Evolutionary conservation across 2,113 vertebrate genomes (phyloP).

Genomic region (Hemicordylus capensis): DNA sequence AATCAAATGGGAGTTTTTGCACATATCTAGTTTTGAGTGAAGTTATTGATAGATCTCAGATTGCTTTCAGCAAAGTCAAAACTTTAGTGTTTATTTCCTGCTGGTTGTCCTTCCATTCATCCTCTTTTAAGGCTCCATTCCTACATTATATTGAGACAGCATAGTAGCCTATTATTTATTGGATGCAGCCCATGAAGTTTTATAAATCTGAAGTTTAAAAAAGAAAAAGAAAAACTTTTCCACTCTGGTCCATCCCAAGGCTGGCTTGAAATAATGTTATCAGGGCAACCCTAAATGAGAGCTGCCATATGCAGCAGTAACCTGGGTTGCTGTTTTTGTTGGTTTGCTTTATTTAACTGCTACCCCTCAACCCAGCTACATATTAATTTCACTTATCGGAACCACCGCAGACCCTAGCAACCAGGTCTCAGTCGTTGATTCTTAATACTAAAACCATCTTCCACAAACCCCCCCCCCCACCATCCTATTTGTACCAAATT

Average conservation of each 20-base stretch:
- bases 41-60: not conserved
- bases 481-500: not conserved
- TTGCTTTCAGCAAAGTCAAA: slow-evolving; percentile 7
- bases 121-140: not conserved
- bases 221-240: not conserved
- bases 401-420: not conserved
- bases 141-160: not conserved
- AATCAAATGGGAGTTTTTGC: not conserved
- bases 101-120: not conserved
- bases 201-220: not conserved
- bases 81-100: slow-evolving; percentile 12
- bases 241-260: not conserved
- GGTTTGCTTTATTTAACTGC: no score
- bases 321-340: no score
- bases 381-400: not conserved
- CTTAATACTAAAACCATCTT: not conserved
- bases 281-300: not conserved
- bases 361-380: not conserved
- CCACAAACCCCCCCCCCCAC: not conserved
- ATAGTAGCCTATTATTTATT: not conserved
- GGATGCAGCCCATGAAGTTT: not conserved
- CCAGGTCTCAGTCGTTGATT: not conserved
- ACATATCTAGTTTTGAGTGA: not conserved
- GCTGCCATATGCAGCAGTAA: not conserved
- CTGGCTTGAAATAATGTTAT: not conserved